These are phyloP conservation scores for Sapajus apella DNA, from an alignment of 2,113 vertebrate genomes.

Conservation along the genomic window DNA sequence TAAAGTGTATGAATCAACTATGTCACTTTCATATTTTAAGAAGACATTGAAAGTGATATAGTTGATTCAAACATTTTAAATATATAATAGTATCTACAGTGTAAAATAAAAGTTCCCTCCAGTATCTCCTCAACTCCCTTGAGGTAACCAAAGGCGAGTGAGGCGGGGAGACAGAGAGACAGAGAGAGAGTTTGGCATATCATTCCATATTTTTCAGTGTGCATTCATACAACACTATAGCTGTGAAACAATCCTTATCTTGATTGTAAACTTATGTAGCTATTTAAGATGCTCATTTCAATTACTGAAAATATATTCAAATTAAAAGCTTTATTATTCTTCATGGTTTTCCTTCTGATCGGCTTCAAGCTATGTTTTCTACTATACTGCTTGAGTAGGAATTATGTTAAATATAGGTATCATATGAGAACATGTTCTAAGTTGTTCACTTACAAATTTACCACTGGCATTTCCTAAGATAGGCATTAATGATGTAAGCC, in stretches of 20 bases:
- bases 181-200: background rate
- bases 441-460: background rate
- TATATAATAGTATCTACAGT: background rate
- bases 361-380: background rate
- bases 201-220: background rate
- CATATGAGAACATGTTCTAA: background rate
- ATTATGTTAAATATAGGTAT: background rate
- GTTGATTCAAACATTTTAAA: background rate
- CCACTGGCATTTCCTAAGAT: background rate
- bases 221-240: background rate
- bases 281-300: background rate
- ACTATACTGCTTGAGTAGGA: background rate
- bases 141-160: background rate
- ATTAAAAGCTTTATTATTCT: slow-evolving; percentile 7
- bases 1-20: too few relatives aligned
- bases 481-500: background rate
- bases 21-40: too few relatives aligned
- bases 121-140: background rate
- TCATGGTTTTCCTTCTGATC: background rate
- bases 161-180: too few relatives aligned
- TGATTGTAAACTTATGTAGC: background rate
- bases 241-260: background rate
- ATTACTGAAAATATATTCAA: slow-evolving; percentile 25
- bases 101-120: background rate
- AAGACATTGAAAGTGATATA: background rate